Conservation (phyloP, 2,888 invertebrate species). For the Liopterus haemorrhoidalis region DNA sequence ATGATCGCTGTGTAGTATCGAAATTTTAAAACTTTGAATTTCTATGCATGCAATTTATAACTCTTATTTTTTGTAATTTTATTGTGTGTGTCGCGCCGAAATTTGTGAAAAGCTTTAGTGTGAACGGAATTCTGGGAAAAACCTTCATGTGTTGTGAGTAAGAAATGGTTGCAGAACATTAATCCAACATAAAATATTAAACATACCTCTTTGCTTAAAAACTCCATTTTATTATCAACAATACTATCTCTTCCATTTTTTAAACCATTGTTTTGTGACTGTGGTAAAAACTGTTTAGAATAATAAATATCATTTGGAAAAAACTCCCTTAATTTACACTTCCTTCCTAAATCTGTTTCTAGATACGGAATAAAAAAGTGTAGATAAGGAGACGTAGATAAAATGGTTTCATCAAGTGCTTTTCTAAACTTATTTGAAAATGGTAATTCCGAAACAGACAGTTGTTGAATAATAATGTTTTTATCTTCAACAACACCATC, state of each 20-base stretch:
- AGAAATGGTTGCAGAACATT: no score
- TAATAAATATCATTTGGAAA: slow-evolving; percentile 70
- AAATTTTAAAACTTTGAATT: no score
- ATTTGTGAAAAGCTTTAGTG: no score
- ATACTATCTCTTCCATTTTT: slow-evolving; percentile 32
- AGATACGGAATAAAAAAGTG: slow-evolving; percentile 80
- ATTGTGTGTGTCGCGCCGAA: no score
- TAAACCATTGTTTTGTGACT: slow-evolving; percentile 36
- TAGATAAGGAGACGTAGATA: slow-evolving; percentile 83
- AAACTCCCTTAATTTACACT: slow-evolving; percentile 64
- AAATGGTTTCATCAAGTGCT: slow-evolving; percentile 63
- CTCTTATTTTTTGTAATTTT: no score
- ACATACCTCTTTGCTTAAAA: slow-evolving; percentile 5
- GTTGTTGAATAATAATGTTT: slow-evolving; percentile 40
- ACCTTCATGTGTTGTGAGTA: no score
- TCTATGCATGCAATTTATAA: no score
- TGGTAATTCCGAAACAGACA: slow-evolving; percentile 55
- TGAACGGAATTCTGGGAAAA: no score
- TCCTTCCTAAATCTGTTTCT: slow-evolving; percentile 76
- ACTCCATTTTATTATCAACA: slow-evolving; percentile 4
- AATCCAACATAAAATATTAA: slow-evolving; percentile 1
- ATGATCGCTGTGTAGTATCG: no score
- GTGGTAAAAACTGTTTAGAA: slow-evolving; percentile 56
- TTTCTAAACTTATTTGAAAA: slow-evolving; percentile 66
- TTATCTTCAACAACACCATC: slow-evolving; percentile 35